Conservation (phyloP, 2,797 vertebrate genomes). For the Lithobates sylvaticus region DNA sequence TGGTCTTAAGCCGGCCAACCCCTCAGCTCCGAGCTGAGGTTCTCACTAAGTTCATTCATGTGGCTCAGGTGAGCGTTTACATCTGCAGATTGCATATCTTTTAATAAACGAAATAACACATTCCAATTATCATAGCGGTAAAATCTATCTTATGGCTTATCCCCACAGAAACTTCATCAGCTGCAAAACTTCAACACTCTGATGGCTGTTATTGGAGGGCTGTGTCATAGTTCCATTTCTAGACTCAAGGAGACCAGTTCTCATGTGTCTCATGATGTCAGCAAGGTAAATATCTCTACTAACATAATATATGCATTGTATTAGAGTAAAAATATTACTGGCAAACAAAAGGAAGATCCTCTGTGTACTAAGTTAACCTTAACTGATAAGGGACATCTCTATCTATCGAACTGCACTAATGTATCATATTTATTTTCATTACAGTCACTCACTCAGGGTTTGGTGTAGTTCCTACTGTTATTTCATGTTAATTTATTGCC, state of each 20-base stretch:
- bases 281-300: constrained; percentile 82
- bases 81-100: no score
- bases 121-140: neutral
- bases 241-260: constrained; percentile 95
- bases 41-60: constrained; percentile 95
- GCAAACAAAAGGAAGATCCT: neutral
- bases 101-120: no score
- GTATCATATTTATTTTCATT: no score
- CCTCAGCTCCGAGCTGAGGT: constrained; percentile 95
- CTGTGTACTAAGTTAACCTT: no score
- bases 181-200: constrained; percentile 96
- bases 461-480: no score
- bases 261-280: constrained; percentile 88
- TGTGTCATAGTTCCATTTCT: constrained; percentile 95
- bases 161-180: constrained; percentile 85
- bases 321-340: neutral
- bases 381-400: no score
- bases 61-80: constrained; percentile 85
- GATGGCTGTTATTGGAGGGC: constrained; percentile 96
- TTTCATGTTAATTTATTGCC: no score
- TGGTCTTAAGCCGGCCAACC: constrained; percentile 95
- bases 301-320: neutral
- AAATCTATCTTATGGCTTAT: neutral
- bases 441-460: no score
- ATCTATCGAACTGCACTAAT: no score